These are phyloP conservation scores for Steatocranus sp. DNA, from an alignment of 2,797 vertebrate genomes.

Conservation along the genomic window DNA sequence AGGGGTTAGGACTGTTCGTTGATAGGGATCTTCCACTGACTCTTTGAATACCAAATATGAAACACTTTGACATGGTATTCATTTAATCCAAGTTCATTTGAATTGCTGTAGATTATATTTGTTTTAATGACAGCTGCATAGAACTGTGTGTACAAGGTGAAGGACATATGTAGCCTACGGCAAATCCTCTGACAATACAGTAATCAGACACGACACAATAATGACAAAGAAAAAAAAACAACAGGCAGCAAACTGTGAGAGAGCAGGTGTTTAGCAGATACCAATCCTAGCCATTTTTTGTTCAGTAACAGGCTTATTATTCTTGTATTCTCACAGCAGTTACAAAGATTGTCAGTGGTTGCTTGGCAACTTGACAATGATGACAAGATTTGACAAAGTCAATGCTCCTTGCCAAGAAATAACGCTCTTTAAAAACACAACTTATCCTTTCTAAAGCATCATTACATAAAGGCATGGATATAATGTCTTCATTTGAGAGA, in stretches of 20 bases:
- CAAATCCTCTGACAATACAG: not conserved
- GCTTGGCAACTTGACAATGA: slow-evolving; percentile 2
- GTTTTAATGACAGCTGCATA: not conserved
- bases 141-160: not conserved
- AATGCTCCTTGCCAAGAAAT: not conserved
- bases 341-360: not conserved
- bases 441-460: not conserved
- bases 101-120: not conserved
- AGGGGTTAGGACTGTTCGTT: not conserved
- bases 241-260: not conserved
- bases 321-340: not conserved
- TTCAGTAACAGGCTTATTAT: slow-evolving; percentile 10
- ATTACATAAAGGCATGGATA: not conserved
- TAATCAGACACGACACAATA: slow-evolving; percentile 10
- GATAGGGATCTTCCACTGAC: not conserved
- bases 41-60: not conserved
- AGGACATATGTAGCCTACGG: not conserved
- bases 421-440: not conserved
- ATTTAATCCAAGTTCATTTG: not conserved
- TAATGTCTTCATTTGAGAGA: not conserved
- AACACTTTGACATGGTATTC: not conserved
- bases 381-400: slow-evolving; percentile 4
- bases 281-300: slow-evolving; percentile 6
- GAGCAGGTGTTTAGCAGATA: slow-evolving; percentile 29
- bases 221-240: not conserved